phyloP scores from a whole-genome alignment of 2,888 invertebrate species.

The Cacoxenus indagator region DNA sequence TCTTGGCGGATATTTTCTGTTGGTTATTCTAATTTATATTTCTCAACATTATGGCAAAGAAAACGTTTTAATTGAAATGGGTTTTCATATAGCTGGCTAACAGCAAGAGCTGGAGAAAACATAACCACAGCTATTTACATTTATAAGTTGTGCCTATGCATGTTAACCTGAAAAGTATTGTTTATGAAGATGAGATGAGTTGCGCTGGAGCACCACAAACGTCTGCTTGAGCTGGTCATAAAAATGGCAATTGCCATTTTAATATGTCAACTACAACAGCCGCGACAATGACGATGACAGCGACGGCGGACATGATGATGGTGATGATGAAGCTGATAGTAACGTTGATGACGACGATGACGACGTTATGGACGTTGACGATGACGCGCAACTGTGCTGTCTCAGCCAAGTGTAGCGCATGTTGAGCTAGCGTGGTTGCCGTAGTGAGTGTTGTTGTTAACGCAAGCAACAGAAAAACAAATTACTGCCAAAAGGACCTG shows the following conservation, averaged over 20 bases:
- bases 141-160: neutral
- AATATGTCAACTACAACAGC: neutral
- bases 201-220: neutral
- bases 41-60: too few species aligned
- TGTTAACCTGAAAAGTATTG: neutral
- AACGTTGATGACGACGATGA: neutral
- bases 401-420: slow-evolving; percentile 3
- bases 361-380: neutral
- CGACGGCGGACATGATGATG: neutral
- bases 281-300: neutral
- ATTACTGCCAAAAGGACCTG: slow-evolving; percentile 14
- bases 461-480: neutral
- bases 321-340: neutral
- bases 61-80: too few species aligned
- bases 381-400: neutral
- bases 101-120: too few species aligned
- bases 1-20: too few species aligned
- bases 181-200: too few species aligned
- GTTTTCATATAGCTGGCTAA: too few species aligned
- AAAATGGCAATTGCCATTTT: slow-evolving; percentile 12
- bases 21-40: too few species aligned
- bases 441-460: neutral
- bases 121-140: too few species aligned
- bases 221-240: slow-evolving; percentile 2
- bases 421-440: neutral